Percentiles rank a stretch among this genome's conserved stretches.
These are phyloP conservation scores for Aphelocoma californica DNA, from an alignment of 2,797 vertebrate genomes.

Conservation along the genomic window DNA sequence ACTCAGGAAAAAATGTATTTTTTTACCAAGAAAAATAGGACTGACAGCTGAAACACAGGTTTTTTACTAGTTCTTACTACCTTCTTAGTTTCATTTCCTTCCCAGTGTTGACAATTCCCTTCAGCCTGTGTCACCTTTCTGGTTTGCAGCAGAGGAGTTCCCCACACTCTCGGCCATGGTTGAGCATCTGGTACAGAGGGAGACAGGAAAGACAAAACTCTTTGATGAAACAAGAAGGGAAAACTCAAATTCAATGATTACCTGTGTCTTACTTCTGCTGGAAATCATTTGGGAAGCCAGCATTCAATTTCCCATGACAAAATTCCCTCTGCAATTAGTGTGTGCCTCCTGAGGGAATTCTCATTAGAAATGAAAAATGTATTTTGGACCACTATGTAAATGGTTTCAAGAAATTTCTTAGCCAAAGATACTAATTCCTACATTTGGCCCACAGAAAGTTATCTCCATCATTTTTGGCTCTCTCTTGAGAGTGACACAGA, in stretches of 20 bases:
- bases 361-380: background rate
- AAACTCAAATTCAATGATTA: background rate
- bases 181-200: background rate
- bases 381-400: background rate
- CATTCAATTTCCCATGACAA: rapidly evolving
- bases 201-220: background rate
- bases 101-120: rapidly evolving
- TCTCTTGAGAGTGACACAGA: background rate
- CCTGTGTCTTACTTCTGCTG: background rate
- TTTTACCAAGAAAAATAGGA: background rate
- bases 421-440: background rate
- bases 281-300: background rate
- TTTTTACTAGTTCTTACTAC: background rate
- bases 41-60: background rate
- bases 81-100: background rate
- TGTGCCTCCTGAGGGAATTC: background rate
- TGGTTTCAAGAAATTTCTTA: background rate
- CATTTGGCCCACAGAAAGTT: background rate
- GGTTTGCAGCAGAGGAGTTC: background rate
- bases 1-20: background rate
- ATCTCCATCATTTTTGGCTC: background rate
- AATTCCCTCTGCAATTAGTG: background rate
- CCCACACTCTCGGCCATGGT: too few species aligned
- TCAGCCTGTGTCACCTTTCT: background rate
- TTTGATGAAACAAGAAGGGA: background rate